Base-by-base conservation (phyloP, 2,113 vertebrate genomes). In the Centropristis striata region DNA sequence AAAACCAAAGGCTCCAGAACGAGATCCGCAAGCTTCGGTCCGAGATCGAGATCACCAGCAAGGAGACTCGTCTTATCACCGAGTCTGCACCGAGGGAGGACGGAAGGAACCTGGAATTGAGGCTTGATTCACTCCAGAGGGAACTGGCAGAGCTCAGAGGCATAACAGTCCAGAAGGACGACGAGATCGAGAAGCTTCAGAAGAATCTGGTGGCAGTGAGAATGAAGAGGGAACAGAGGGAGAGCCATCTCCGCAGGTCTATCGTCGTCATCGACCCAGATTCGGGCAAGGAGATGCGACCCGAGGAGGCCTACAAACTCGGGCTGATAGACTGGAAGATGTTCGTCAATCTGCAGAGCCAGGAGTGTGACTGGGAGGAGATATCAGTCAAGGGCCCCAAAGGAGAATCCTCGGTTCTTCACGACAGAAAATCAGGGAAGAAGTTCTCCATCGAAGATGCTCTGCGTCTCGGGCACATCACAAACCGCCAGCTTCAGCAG, bases 321-420 rank as follows among this genome's bases (percentile, higher is more conserved):
- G 97, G 98, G 20, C 94, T 99, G 85, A 99, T 99, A 3, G 97
- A 99, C 71, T 98, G 97, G 98, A 97, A 96, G 87, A 97, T 99
- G 94, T 99, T 97, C 12, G 96, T 98, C 86, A 99, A 98, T 84
- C 95, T 99, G 80, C 96, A 97, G 83, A 96, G 95, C 73, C 98
- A 99, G 85, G 98, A 99, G 86, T 99, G 98, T 0, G 98, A 99
- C 91, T 99, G 98, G 98, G 98, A 99, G 87, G 98, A 99, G 92
- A 97, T 98, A 86, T 93, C 97, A 0, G 93, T 99, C 44, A 99
- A 98, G 80, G 97, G 97, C 28, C 97, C 98, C 13, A 95, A 69
- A 0, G 97, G 98, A 12, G 97, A 97, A 77, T 99, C 98, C 0
- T 97, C 97, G 0, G 95, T 99, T 72, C 98, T 99, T 68, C 96